Evolutionary conservation across 1,140 invertebrate genomes (phyloP).

Genomic region (Drosophila varians): DNA sequence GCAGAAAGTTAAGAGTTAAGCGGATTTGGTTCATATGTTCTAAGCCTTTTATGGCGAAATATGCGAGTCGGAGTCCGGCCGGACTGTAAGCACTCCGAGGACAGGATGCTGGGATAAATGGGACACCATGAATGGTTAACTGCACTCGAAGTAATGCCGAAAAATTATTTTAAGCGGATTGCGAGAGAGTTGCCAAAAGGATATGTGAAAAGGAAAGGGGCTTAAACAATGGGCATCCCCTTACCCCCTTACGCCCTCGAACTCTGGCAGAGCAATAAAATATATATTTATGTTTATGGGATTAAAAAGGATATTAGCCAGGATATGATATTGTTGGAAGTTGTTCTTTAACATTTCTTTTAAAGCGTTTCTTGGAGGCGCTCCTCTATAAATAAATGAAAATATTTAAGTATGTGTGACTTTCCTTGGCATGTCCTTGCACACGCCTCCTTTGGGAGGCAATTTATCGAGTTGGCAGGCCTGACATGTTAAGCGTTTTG

Average conservation of each 20-base stretch:
- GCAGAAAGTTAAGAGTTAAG: conserved; percentile 64
- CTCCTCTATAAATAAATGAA: too few relatives aligned
- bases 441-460: too few relatives aligned
- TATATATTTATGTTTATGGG: conserved; percentile 68
- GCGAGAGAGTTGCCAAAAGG: conserved; percentile 1
- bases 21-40: conserved; percentile 60
- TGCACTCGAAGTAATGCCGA: conserved; percentile 69
- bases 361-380: background rate
- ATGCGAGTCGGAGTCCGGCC: background rate
- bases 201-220: too few relatives aligned
- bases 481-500: conserved; percentile 34
- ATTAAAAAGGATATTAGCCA: conserved; percentile 66
- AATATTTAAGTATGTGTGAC: too few relatives aligned
- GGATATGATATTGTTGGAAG: conserved; percentile 6
- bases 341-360: background rate
- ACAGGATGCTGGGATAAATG: conserved; percentile 10
- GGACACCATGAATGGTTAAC: conserved; percentile 8
- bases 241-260: too few relatives aligned
- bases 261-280: conserved; percentile 31
- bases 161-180: conserved; percentile 80
- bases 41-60: conserved; percentile 53
- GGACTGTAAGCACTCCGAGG: conserved; percentile 34
- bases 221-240: too few relatives aligned
- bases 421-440: too few relatives aligned
- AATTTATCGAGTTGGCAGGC: conserved; percentile 56